Evolutionary conservation across 2,797 vertebrate genomes (phyloP).

Genomic region (Cuniculus paca): DNA sequence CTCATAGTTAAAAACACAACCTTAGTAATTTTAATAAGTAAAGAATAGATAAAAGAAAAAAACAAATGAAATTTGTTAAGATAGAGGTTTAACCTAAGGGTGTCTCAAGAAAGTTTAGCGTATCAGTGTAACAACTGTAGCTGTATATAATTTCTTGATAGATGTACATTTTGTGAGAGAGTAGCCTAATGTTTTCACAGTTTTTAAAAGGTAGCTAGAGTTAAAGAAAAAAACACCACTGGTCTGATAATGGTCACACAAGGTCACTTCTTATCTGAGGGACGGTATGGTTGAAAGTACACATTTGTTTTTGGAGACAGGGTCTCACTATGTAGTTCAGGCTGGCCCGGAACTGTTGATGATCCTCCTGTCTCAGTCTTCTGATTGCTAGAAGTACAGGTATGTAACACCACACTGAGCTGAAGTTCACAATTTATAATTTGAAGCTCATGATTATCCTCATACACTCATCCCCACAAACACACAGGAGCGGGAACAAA

Average conservation of each 20-base stretch:
- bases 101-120: conserved; percentile 20
- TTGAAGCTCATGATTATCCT: conserved; percentile 41
- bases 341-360: background rate
- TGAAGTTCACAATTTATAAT: background rate
- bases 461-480: background rate
- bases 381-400: background rate
- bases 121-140: background rate
- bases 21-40: conserved; percentile 41
- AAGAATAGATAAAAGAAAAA: background rate
- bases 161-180: background rate
- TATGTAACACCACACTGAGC: background rate
- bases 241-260: background rate
- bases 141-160: background rate
- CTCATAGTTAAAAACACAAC: background rate
- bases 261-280: conserved; percentile 46
- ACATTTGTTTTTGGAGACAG: background rate
- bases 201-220: conserved; percentile 31
- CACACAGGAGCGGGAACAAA: background rate
- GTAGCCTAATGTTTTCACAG: background rate
- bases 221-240: background rate
- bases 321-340: background rate
- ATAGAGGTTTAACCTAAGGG: background rate
- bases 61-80: background rate
- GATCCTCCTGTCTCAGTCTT: background rate
- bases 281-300: background rate